Base-by-base conservation (phyloP, 2,888 invertebrate species). In the Griposia aprilina region DNA sequence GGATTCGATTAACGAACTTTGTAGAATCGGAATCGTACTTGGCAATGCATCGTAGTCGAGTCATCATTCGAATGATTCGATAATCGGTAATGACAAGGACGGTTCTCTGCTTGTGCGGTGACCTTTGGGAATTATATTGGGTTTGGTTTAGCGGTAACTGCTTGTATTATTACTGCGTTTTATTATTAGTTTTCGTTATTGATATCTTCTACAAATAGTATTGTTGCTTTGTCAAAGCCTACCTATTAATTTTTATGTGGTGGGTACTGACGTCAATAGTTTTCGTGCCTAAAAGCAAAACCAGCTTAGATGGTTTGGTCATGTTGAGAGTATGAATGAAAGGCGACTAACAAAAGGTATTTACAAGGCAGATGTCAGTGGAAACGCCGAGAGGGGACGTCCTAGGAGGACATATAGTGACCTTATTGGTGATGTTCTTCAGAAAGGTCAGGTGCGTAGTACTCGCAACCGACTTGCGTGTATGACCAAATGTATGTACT, bases 21-120 rank as follows among this genome's bases (percentile, higher is more conserved):
- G 91, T 92, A 82, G 88, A 89, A 92, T 91, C 89, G 88, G 87
- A 92, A 92, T 90, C 87, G 89, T 88, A 90, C 90, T 91, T 88
- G 89, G 91, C 89, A 90, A 90, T 87, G 90, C 87, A 89, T 81
- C 89, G 85, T 80, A 88, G 83, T 88, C 89, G 90, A 92, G 90
- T 90, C 92, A 90, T 93, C 94, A 94, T 94, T 92, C 91, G 90
- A 92, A 93, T 94, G 92, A 95, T 95, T 94, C 91, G 93, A 94
- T 94, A 94, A 95, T 95, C 90, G 91, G 86, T 90, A 92, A 90
- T 92, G 94, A 93, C 94, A 93, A 93, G 92, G 93, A 92, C 92
- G 92, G 90, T 85, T 89, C 88, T 87, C 84, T 90, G 90, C 82
- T 88, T 88, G 91, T 93, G 93, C 93, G 90, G 89, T 93, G 94